Conservation (phyloP, 2,797 vertebrate genomes). For the Tauraco hartlaubi region DNA sequence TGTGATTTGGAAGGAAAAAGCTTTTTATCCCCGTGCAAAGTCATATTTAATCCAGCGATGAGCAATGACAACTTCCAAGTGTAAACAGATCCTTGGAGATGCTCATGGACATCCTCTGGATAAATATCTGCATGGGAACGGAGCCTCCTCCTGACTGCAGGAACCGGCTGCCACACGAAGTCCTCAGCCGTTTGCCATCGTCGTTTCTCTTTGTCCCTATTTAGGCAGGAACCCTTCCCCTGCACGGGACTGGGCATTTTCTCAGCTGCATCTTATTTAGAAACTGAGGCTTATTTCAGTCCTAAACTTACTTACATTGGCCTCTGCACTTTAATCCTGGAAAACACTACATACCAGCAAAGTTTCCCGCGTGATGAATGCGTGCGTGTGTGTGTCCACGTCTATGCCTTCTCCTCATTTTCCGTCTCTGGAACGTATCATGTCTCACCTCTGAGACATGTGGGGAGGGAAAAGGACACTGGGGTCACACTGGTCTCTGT, state of each 20-base stretch:
- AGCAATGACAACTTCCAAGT: not conserved
- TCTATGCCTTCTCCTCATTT: not conserved
- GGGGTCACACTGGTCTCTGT: not conserved
- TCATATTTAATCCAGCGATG: not conserved
- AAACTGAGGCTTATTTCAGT: not conserved
- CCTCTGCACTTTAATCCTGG: not conserved
- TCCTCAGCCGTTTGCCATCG: not conserved
- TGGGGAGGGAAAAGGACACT: not conserved
- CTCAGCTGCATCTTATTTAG: not conserved
- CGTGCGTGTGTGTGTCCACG: not conserved
- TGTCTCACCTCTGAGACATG: not conserved
- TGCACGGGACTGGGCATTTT: not conserved
- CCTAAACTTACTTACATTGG: not conserved
- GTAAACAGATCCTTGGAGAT: not conserved
- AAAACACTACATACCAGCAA: not conserved
- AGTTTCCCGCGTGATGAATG: not conserved
- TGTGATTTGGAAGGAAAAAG: not conserved
- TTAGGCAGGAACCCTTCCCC: not conserved
- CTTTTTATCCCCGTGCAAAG: not conserved
- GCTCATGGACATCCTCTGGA: not conserved
- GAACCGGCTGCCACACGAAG: accelerated
- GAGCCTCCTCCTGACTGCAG: not conserved
- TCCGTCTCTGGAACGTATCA: not conserved
- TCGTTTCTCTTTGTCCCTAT: not conserved
- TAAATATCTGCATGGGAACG: not conserved